Percentiles rank a stretch among this genome's conserved stretches.
Evolutionary conservation across 2,113 vertebrate species (phyloP).

Genomic region (Poeciliopsis prolifica): DNA sequence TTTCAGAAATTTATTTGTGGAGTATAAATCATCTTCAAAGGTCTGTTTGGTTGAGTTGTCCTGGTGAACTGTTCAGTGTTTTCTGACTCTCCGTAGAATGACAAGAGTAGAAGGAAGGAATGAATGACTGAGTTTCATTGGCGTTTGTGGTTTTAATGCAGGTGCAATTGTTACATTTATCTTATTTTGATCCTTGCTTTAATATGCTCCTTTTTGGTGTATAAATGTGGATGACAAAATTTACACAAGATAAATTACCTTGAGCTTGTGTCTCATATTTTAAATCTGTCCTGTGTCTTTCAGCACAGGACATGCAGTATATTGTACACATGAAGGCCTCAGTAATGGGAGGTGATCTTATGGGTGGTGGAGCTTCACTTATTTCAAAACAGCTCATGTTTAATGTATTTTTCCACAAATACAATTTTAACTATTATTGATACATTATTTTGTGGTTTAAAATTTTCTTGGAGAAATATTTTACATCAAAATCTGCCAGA

Average conservation of each 20-base stretch:
- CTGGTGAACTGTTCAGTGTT: neutral
- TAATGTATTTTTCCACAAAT: constrained; percentile 40
- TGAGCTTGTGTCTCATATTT: constrained; percentile 56
- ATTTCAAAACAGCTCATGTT: constrained; percentile 33
- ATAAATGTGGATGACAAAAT: constrained; percentile 15
- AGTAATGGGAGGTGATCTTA: constrained; percentile 29
- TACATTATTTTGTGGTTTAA: no score
- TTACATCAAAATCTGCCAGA: no score
- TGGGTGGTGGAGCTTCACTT: constrained; percentile 31
- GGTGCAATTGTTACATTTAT: neutral
- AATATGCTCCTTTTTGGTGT: constrained; percentile 15
- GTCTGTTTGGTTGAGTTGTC: neutral
- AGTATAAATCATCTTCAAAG: neutral
- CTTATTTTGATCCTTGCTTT: constrained; percentile 22
- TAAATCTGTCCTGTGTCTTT: constrained; percentile 52
- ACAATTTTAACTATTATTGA: neutral
- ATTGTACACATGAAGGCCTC: constrained; percentile 50
- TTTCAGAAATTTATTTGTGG: neutral
- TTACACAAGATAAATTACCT: constrained; percentile 59
- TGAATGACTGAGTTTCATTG: neutral
- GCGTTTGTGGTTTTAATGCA: constrained; percentile 2
- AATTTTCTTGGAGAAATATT: no score
- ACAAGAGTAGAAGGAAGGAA: neutral
- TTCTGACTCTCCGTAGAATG: neutral
- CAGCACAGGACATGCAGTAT: constrained; percentile 47